Evolutionary conservation across 2,113 vertebrate genomes (phyloP).

Genomic region (Geococcyx californianus): DNA sequence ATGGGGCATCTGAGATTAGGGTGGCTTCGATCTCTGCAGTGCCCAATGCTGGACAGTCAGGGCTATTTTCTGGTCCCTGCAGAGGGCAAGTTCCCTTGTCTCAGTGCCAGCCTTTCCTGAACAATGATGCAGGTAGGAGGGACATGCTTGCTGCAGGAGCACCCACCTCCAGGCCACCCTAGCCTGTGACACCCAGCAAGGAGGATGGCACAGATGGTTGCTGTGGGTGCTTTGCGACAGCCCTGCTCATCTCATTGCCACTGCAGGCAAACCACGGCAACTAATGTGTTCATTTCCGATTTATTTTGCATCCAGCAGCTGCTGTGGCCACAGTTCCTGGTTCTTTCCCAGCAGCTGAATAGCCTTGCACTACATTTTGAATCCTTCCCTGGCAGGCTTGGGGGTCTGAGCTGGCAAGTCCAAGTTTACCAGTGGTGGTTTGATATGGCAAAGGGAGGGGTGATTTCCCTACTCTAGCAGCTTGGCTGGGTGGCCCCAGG

Average conservation of each 20-base stretch:
- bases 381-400: background rate
- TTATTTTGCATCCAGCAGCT: background rate
- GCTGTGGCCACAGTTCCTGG: background rate
- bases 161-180: background rate
- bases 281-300: background rate
- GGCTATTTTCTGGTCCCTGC: background rate
- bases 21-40: background rate
- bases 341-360: background rate
- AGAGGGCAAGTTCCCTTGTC: background rate
- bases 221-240: background rate
- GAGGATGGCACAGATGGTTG: background rate
- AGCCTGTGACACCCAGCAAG: background rate
- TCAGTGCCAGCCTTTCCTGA: background rate
- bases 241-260: background rate
- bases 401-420: background rate
- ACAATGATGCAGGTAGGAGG: background rate
- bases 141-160: fast-evolving
- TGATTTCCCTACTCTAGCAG: background rate
- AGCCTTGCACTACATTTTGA: background rate
- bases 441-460: background rate
- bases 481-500: background rate
- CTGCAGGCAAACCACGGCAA: background rate
- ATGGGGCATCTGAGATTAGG: background rate
- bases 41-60: fast-evolving
- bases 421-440: background rate